These are phyloP conservation scores for Halichoeres trimaculatus DNA, from an alignment of 2,113 vertebrate species.

Conservation along the genomic window DNA sequence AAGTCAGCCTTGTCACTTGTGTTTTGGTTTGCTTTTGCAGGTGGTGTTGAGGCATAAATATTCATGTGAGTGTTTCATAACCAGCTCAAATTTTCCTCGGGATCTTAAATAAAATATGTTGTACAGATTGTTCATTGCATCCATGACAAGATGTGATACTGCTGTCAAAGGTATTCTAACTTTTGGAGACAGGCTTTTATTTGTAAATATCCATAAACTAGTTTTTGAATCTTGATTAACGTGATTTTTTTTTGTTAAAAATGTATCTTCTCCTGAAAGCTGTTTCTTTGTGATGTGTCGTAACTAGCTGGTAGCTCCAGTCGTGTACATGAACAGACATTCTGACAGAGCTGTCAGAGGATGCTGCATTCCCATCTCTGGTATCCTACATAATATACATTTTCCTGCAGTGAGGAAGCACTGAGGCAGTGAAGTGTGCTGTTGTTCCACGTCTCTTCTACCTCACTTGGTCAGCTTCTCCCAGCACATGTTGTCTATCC, in stretches of 20 bases:
- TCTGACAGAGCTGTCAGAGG: conserved; percentile 43
- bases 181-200: too few relatives aligned
- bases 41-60: too few relatives aligned
- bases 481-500: conserved; percentile 19
- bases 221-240: too few relatives aligned
- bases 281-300: background rate
- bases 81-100: too few relatives aligned
- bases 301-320: background rate
- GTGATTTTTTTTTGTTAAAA: background rate
- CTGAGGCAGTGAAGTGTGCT: conserved; percentile 29
- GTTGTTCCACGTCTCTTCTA: conserved; percentile 13
- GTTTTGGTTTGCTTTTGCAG: too few relatives aligned
- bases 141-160: too few relatives aligned
- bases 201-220: too few relatives aligned
- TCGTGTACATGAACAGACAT: conserved; percentile 12
- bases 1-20: too few relatives aligned
- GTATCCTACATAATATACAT: conserved; percentile 16
- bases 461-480: conserved; percentile 21
- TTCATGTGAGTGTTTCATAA: too few relatives aligned
- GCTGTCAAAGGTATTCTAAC: too few relatives aligned
- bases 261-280: background rate
- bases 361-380: conserved; percentile 1
- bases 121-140: too few relatives aligned
- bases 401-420: conserved; percentile 6
- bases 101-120: too few relatives aligned